Conservation (phyloP, 2,113 vertebrate genomes). For the Cololabis saira region DNA sequence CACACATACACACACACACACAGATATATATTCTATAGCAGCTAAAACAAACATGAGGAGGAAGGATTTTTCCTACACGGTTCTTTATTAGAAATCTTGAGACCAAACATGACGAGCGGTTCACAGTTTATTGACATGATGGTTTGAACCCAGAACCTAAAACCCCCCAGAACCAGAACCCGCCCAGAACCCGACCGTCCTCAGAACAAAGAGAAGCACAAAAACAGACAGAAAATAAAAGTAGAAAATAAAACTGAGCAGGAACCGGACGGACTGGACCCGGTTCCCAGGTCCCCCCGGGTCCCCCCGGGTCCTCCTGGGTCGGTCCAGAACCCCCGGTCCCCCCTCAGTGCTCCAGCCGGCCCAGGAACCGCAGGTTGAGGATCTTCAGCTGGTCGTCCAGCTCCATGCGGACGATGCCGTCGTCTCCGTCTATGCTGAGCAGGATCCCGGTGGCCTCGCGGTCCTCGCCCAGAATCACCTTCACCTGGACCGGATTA, state of each 20-base stretch:
- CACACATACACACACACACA: too few species aligned
- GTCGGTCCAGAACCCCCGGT: too few species aligned
- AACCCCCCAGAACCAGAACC: too few species aligned
- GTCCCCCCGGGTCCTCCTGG: too few species aligned
- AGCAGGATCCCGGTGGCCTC: slow-evolving; percentile 92
- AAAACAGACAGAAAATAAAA: slow-evolving; percentile 40
- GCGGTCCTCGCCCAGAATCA: slow-evolving; percentile 92
- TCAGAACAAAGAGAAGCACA: slow-evolving; percentile 48
- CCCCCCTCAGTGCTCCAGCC: slow-evolving; percentile 82
- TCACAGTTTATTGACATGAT: slow-evolving; percentile 74
- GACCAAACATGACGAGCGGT: too few species aligned
- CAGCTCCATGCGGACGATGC: slow-evolving; percentile 92
- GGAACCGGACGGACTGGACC: neutral
- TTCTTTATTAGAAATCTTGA: too few species aligned
- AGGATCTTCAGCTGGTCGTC: slow-evolving; percentile 94
- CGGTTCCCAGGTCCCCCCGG: too few species aligned
- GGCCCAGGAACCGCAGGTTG: slow-evolving; percentile 92
- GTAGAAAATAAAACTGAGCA: neutral
- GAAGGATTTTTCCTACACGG: too few species aligned
- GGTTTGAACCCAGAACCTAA: slow-evolving; percentile 4
- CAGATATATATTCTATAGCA: too few species aligned
- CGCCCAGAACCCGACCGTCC: slow-evolving; percentile 23
- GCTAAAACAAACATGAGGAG: too few species aligned
- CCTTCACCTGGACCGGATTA: slow-evolving; percentile 91
- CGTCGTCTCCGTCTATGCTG: slow-evolving; percentile 93